Percentiles rank a stretch among this genome's conserved stretches.
Evolutionary conservation across 2,888 invertebrate species (phyloP).

Genomic region (Dioctria linearis): DNA sequence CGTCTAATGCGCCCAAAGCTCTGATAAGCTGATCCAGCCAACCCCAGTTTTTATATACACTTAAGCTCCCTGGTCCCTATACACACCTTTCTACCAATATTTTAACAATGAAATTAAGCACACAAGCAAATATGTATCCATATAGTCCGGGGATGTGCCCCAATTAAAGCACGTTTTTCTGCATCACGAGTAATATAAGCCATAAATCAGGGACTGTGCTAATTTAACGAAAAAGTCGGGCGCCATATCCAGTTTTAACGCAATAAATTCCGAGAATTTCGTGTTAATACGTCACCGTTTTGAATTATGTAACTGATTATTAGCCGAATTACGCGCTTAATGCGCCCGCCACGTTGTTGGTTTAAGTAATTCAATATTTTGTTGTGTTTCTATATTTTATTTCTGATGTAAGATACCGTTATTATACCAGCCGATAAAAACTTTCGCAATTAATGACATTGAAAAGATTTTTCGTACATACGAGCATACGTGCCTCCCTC

Average conservation of each 20-base stretch:
- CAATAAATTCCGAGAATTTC: constrained; percentile 41
- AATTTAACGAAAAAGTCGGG: constrained; percentile 44
- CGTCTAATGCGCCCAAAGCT: too few relatives aligned
- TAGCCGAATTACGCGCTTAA: constrained; percentile 47
- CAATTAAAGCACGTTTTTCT: constrained; percentile 44
- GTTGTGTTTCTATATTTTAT: constrained; percentile 33
- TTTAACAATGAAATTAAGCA: constrained; percentile 34
- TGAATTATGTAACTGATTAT: constrained; percentile 49
- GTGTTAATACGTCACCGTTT: constrained; percentile 46
- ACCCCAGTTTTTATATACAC: constrained; percentile 25
- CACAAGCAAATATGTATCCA: neutral
- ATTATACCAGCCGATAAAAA: constrained; percentile 23
- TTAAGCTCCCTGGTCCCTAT: neutral
- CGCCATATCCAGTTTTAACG: constrained; percentile 29
- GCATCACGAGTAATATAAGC: constrained; percentile 11
- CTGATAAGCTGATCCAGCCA: neutral
- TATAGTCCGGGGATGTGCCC: neutral
- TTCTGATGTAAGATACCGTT: constrained; percentile 41
- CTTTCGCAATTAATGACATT: too few relatives aligned
- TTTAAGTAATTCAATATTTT: constrained; percentile 42
- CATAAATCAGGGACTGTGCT: constrained; percentile 41
- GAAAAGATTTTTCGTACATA: too few relatives aligned
- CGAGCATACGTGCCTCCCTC: too few relatives aligned
- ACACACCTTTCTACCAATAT: constrained; percentile 17
- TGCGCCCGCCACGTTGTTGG: constrained; percentile 28